Percentiles rank a stretch among this genome's conserved stretches.
Evolutionary conservation across 2,888 invertebrate genomes (phyloP).

Genomic region (Syrphus vitripennis): DNA sequence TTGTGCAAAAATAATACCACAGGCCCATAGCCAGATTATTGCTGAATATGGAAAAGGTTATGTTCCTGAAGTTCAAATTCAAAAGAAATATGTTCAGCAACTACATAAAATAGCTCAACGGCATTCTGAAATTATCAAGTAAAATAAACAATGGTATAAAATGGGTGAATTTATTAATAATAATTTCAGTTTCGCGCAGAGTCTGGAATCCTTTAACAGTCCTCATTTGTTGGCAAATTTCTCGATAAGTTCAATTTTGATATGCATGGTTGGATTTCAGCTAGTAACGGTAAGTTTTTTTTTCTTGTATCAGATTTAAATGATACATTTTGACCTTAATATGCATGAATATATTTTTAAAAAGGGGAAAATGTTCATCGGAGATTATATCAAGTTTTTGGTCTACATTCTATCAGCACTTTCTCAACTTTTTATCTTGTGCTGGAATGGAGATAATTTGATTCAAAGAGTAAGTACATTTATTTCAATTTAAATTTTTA

Average conservation of each 20-base stretch:
- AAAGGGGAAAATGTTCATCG: slow-evolving; percentile 78
- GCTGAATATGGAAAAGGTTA: slow-evolving; percentile 30
- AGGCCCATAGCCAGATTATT: slow-evolving; percentile 63
- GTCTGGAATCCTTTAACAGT: slow-evolving; percentile 78
- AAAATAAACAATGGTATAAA: slow-evolving; percentile 23
- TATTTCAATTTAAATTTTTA: not conserved
- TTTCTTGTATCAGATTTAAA: not conserved
- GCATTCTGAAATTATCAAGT: slow-evolving; percentile 78
- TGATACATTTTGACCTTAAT: too few species aligned
- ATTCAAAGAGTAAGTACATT: slow-evolving; percentile 76
- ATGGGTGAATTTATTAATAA: not conserved
- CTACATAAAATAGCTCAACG: slow-evolving; percentile 75
- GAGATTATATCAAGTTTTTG: slow-evolving; percentile 78
- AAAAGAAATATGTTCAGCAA: slow-evolving; percentile 67
- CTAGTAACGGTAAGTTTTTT: slow-evolving; percentile 76
- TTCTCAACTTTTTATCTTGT: slow-evolving; percentile 78
- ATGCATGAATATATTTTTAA: not conserved
- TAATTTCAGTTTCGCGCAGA: slow-evolving; percentile 75
- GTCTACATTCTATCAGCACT: slow-evolving; percentile 79
- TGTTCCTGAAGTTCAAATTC: slow-evolving; percentile 45
- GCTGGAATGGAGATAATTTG: slow-evolving; percentile 79
- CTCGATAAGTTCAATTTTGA: slow-evolving; percentile 78
- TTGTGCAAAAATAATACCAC: slow-evolving; percentile 74
- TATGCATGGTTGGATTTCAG: slow-evolving; percentile 81
- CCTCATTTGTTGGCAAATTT: slow-evolving; percentile 79